Percentiles rank a stretch among this genome's conserved stretches.
phyloP scores from a whole-genome alignment of 2,113 vertebrate species.

The Carollia perspicillata region DNA sequence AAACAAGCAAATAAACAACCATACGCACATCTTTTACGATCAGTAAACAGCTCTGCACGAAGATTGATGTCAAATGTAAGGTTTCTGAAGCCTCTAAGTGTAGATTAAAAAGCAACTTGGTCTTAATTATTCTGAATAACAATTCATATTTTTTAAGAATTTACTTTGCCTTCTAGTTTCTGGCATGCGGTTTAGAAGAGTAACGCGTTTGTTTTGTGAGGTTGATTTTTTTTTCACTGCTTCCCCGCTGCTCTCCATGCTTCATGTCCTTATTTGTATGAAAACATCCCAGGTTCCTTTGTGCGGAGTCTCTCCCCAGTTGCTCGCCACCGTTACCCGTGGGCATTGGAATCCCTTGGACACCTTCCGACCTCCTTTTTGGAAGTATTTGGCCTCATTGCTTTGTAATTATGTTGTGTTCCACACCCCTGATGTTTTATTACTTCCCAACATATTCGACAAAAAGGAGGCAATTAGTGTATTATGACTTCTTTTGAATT shows the following conservation, averaged over 20 bases:
- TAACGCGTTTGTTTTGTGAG: background rate
- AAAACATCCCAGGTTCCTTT: background rate
- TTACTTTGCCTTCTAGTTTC: background rate
- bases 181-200: background rate
- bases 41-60: background rate
- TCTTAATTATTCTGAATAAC: background rate
- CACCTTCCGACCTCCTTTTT: background rate
- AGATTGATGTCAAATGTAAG: background rate
- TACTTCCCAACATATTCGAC: slow-evolving; percentile 33
- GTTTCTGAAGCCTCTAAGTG: background rate
- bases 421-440: slow-evolving; percentile 40
- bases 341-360: background rate
- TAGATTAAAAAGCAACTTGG: background rate
- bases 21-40: background rate
- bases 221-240: background rate
- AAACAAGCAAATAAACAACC: no score
- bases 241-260: background rate
- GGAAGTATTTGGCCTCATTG: background rate
- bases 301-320: background rate
- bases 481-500: slow-evolving; percentile 36
- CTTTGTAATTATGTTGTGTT: slow-evolving; percentile 39
- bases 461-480: slow-evolving; percentile 54
- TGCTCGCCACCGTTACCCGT: rapidly evolving
- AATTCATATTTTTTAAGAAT: background rate
- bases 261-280: background rate